Evolutionary conservation across 2,888 invertebrate genomes (phyloP), one percentile per base, ranked within the genome.

Genomic region (Ecdyonurus torrentis): DNA sequence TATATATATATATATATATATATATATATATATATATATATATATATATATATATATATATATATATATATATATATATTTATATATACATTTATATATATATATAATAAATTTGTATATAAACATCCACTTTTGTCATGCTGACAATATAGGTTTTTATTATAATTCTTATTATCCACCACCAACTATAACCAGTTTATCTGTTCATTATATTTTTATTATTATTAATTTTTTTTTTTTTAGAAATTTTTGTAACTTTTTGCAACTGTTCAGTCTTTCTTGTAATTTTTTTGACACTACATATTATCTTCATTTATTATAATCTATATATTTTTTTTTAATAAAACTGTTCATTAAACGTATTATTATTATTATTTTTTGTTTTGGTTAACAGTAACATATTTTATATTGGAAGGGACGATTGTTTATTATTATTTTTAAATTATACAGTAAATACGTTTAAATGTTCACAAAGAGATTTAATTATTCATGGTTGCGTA

Each of bases 141-240:
- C 37, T 37, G 37, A 37, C 37, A 15, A 15, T 15, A 37, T 24
- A 19, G 22, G 19, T 22, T 15, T 20, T 52, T 52, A 52, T 52
- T 52, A 52, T n/a, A 15, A 52, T 52, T 52, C 19, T 22, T 19
- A 58, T 20, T 58, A 22, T 19, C 22, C 20, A 58, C 58, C 22
- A 20, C 58, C 58, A 22, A 22, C 7, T 52, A 7, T 19, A 20
- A 15, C 22, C 5, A 58, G 19, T 58, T 20, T 58, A 15, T 58
- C 5, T 58, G 22, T 58, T 10, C 15, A 37, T n/a, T 52, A 52
- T 52, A 52, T 52, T 52, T 52, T 52, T 52, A 15, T 52, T 52
- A 52, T 52, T 52, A 15, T 52, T 52, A 15, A 52, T 52, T 59
- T 59, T 59, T 60, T 60, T 60, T 25, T 24, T 60, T 24, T 25